phyloP scores from a whole-genome alignment of 2,113 vertebrate genomes.

The Megalops atlanticus region DNA sequence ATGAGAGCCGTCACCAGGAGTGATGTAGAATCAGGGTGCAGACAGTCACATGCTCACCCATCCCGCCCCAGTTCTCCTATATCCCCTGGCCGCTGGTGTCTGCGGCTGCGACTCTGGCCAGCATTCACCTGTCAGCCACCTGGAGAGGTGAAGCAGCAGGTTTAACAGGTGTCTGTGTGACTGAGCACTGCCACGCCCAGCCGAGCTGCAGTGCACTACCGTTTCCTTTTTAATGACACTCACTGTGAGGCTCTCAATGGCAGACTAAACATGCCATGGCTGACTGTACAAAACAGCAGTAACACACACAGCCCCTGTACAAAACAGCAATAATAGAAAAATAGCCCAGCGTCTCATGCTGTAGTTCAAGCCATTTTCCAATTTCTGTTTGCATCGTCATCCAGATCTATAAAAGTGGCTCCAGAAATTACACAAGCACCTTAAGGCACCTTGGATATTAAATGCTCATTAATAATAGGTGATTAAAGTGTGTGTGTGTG shows the following conservation, averaged over 20 bases:
- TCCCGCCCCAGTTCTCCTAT: conserved; percentile 37
- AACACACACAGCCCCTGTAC: background rate
- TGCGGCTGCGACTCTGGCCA: background rate
- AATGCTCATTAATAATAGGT: no score
- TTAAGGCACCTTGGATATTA: no score
- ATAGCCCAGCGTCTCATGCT: no score
- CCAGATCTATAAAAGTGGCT: no score
- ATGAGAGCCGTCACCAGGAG: no score
- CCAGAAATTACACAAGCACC: no score
- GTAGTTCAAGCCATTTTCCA: no score
- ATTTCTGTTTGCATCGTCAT: no score
- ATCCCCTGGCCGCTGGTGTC: conserved; percentile 21
- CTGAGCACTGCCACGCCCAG: background rate
- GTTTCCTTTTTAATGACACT: background rate
- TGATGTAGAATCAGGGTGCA: no score
- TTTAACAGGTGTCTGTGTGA: background rate
- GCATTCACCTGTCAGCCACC: conserved; percentile 23
- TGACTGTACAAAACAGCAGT: background rate
- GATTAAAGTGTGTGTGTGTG: background rate
- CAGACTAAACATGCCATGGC: conserved; percentile 26
- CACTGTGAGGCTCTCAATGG: background rate
- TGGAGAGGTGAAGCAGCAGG: background rate
- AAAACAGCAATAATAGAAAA: no score
- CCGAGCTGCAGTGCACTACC: background rate
- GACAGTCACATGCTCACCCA: background rate